These are phyloP conservation scores for Eledona agricola DNA, from an alignment of 2,888 invertebrate species.

Conservation along the genomic window DNA sequence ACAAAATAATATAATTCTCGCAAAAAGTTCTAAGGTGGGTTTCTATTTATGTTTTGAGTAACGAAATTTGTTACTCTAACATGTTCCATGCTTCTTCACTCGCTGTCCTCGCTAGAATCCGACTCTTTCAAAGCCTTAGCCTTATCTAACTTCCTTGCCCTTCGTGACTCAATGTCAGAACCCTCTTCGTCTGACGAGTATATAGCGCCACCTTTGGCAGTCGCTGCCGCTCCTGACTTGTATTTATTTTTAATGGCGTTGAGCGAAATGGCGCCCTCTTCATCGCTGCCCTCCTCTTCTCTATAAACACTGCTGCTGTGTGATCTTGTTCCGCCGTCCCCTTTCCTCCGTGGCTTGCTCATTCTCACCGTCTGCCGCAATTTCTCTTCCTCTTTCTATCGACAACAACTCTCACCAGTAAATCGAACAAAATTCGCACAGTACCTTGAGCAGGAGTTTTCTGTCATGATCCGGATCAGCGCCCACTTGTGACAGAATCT, in stretches of 20 bases:
- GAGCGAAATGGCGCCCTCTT: conserved; percentile 90
- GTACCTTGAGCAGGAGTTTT: conserved; percentile 87
- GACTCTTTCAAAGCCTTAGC: conserved; percentile 83
- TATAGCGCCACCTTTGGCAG: conserved; percentile 68
- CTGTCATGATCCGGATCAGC: conserved; percentile 94
- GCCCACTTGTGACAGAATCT: conserved; percentile 93
- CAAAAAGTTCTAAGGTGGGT: too few species aligned
- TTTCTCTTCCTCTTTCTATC: conserved; percentile 96
- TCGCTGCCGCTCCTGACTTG: conserved; percentile 70
- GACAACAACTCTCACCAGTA: not conserved
- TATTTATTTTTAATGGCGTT: conserved; percentile 95
- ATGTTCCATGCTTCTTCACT: too few species aligned
- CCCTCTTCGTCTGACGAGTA: conserved; percentile 91
- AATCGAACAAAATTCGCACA: conserved; percentile 18
- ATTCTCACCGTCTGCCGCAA: conserved; percentile 86
- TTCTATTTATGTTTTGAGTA: too few species aligned
- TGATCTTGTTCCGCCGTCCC: conserved; percentile 55
- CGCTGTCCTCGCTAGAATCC: conserved; percentile 64
- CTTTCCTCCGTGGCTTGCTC: conserved; percentile 61
- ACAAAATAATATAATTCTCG: too few species aligned
- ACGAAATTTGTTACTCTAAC: too few species aligned
- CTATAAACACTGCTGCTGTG: conserved; percentile 63
- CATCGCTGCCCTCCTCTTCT: conserved; percentile 89
- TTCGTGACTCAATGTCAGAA: conserved; percentile 81
- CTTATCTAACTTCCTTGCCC: conserved; percentile 77